Evolutionary conservation across 2,113 vertebrate genomes (phyloP).

Genomic region (Podarcis muralis): DNA sequence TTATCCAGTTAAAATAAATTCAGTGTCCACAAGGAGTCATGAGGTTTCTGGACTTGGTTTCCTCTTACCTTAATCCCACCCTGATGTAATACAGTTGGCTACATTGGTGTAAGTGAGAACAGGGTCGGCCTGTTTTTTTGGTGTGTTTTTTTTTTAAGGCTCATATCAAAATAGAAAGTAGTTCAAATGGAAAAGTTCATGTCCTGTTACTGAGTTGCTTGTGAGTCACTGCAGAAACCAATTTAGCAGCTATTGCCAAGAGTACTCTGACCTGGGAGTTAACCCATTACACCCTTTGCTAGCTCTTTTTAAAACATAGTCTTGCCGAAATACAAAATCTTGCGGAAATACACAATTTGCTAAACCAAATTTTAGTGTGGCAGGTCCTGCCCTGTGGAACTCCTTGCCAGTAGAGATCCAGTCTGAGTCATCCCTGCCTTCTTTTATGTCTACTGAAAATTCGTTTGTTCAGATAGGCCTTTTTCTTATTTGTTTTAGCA

Average conservation of each 20-base stretch:
- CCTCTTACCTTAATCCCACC: not conserved
- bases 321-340: not conserved
- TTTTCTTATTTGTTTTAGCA: too few relatives aligned
- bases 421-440: too few relatives aligned
- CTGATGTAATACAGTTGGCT: not conserved
- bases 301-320: not conserved
- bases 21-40: conserved; percentile 21
- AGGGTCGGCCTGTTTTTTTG: not conserved
- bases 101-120: conserved; percentile 22
- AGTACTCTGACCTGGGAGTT: not conserved
- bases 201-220: conserved; percentile 10
- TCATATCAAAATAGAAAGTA: not conserved
- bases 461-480: too few relatives aligned
- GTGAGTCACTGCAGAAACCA: conserved; percentile 17
- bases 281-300: not conserved
- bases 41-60: conserved; percentile 12
- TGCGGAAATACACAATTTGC: not conserved
- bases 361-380: too few relatives aligned
- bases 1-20: not conserved
- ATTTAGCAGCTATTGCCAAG: conserved; percentile 1
- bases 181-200: not conserved
- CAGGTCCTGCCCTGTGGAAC: too few relatives aligned
- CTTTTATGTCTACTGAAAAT: too few relatives aligned
- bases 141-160: not conserved
- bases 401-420: too few relatives aligned